Evolutionary conservation across 2,797 vertebrate genomes (phyloP), one percentile per base, ranked within the genome.

Genomic region (Thamnophis elegans): DNA sequence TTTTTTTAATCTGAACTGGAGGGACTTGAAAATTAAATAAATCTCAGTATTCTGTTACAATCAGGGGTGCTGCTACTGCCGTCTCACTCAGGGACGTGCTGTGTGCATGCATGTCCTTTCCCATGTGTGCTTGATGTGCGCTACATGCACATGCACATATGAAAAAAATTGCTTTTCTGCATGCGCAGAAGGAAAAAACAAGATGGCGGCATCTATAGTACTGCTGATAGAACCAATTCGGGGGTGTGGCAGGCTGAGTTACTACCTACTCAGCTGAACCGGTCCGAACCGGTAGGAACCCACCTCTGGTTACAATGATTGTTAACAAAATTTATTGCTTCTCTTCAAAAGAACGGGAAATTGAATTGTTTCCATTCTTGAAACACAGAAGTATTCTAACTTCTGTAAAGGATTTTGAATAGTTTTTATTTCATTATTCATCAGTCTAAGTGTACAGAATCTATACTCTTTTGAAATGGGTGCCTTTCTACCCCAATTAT

Each of bases 311-410:
- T 55, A 18, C 62, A 90, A 78, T 82, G 36, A 87, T 53, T 87
- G 88, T 9, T 0, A 1, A 92, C 90, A 92, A 78, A 11, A 68
- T 87, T 13, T 25, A 94, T 82, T 91, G 16, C n/a, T 91, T 85
- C 5, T 22, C 82, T 94, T 14, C 65, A 89, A 0, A 87, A 54
- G 28, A 88, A 2, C 16, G 82, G 5, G 51, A 51, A 90, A 42
- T 32, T 88, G 53, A 92, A 60, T 87, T 0, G 10, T 86, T 9
- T 1, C 0, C 18, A 16, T 32, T 55, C 25, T 88, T 25, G 68
- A 25, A 32, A 73, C n/a, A 1, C 60, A 73, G 12, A 47, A 26
- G n/a, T 88, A 12, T 88, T 91, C 25, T 82, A 91, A 16, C 47
- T 6, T 20, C n/a, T 82, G 22, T 47, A 87, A 85, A 28, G 32